Percentiles rank a stretch among this genome's conserved stretches.
Conservation (phyloP, 2,797 vertebrate genomes). For the Poeciliopsis paucimaculata region DNA sequence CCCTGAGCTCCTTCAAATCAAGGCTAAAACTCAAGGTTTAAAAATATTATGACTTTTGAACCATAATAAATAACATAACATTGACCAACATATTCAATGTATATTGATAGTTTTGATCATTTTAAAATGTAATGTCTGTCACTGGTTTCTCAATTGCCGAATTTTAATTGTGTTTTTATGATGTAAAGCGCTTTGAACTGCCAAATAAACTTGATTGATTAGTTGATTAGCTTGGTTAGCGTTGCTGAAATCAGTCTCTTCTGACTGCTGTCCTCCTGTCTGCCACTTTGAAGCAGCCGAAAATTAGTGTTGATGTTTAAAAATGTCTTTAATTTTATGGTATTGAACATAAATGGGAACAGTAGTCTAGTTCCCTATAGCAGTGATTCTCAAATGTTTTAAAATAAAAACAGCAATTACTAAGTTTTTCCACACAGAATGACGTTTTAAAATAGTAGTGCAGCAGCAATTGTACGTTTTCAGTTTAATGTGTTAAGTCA, state of each 20-base stretch:
- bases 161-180: too few species aligned
- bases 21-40: too few species aligned
- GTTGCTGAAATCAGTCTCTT: not conserved
- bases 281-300: not conserved
- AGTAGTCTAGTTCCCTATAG: not conserved
- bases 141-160: too few species aligned
- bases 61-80: too few species aligned
- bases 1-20: too few species aligned
- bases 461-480: not conserved
- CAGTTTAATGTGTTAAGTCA: not conserved
- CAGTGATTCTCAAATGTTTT: not conserved
- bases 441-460: not conserved
- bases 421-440: not conserved
- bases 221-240: not conserved
- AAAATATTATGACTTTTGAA: too few species aligned
- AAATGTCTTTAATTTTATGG: not conserved
- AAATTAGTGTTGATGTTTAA: not conserved
- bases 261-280: not conserved
- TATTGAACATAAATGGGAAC: not conserved
- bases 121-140: too few species aligned
- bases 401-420: not conserved
- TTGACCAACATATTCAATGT: too few species aligned
- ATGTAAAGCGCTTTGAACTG: too few species aligned
- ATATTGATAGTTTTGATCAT: too few species aligned
- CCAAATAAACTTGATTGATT: too few species aligned